phyloP scores from a whole-genome alignment of 2,888 invertebrate species.

The Drosophila atripex region DNA sequence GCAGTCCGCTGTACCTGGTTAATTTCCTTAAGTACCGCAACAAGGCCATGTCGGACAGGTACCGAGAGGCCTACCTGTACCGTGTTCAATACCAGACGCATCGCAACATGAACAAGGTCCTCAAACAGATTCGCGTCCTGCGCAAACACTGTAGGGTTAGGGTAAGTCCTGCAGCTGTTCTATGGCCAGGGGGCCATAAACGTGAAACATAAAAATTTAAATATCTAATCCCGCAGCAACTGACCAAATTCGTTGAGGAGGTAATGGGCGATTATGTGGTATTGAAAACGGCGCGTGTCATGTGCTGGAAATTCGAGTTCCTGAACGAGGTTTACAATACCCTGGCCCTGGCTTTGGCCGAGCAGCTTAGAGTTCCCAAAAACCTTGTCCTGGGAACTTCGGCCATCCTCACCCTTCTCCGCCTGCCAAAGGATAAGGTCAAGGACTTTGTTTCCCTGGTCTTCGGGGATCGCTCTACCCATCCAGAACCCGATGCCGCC shows the following conservation, averaged over 20 bases:
- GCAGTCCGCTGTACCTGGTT: conserved; percentile 79
- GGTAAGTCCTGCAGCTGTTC: conserved; percentile 43
- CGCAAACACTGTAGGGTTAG: conserved; percentile 58
- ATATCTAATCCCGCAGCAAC: conserved; percentile 39
- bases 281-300: conserved; percentile 79
- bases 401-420: conserved; percentile 54
- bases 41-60: conserved; percentile 58
- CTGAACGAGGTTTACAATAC: conserved; percentile 82
- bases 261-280: conserved; percentile 80
- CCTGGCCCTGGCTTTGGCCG: conserved; percentile 73
- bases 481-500: conserved; percentile 64
- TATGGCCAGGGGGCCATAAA: too few species aligned
- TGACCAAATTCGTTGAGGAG: conserved; percentile 72
- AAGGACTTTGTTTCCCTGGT: conserved; percentile 69
- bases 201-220: not conserved
- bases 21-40: conserved; percentile 71
- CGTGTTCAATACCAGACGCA: conserved; percentile 81
- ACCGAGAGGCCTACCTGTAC: conserved; percentile 72
- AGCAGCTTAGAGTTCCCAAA: conserved; percentile 59
- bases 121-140: conserved; percentile 65
- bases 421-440: conserved; percentile 63
- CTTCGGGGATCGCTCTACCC: conserved; percentile 80
- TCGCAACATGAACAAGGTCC: conserved; percentile 77
- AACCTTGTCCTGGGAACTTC: conserved; percentile 2
- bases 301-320: conserved; percentile 83